Percentiles rank a stretch among this genome's conserved stretches.
These are phyloP conservation scores for Pantelozetes paolii DNA, from an alignment of 2,888 invertebrate species.

Conservation along the genomic window DNA sequence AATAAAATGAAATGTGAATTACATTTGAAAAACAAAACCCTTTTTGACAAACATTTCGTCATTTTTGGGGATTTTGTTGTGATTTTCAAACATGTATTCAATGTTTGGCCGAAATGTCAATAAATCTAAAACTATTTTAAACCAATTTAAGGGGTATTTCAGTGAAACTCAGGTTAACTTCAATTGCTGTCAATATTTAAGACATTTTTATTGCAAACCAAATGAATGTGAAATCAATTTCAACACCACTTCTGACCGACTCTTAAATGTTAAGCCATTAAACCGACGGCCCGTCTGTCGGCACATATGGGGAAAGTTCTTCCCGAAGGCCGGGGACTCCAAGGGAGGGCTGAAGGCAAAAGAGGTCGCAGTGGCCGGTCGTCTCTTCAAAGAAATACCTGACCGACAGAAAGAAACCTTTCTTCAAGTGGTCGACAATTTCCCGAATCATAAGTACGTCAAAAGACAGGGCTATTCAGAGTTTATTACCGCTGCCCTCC, in stretches of 20 bases:
- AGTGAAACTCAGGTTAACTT: not conserved
- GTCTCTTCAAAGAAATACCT: conserved; percentile 35
- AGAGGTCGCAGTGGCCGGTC: not conserved
- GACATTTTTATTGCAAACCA: not conserved
- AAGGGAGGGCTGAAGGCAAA: not conserved
- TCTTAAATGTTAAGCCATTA: not conserved
- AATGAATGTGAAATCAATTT: not conserved
- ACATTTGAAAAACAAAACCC: too few relatives aligned
- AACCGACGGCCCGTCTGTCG: not conserved
- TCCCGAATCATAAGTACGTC: conserved; percentile 64
- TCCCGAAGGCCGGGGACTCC: conserved; percentile 30
- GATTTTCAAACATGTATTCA: not conserved
- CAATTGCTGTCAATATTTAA: not conserved
- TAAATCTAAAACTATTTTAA: not conserved
- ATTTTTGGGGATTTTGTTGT: too few relatives aligned
- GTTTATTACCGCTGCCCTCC: conserved; percentile 85
- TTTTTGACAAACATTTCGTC: too few relatives aligned
- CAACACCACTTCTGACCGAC: not conserved
- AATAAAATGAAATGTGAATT: too few relatives aligned
- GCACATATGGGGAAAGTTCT: conserved; percentile 12
- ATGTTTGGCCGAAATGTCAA: not conserved
- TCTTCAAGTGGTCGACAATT: conserved; percentile 69
- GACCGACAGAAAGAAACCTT: conserved; percentile 60
- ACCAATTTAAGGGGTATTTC: not conserved
- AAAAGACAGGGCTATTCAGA: conserved; percentile 78